Conservation (phyloP, 2,797 vertebrate genomes). For the Cyclura pinguis region DNA sequence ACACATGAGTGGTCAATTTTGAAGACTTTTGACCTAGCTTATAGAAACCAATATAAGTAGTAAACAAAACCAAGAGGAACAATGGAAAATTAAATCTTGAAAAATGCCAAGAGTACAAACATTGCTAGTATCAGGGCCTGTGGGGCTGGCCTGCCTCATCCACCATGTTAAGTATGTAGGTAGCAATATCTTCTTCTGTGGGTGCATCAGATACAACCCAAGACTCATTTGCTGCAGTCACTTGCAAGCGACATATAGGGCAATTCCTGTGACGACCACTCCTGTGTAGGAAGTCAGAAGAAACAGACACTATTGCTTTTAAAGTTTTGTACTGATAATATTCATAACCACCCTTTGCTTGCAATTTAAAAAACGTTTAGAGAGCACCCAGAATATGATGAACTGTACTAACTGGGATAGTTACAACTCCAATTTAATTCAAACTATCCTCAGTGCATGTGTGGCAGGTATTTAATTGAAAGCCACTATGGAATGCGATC, state of each 20-base stretch:
- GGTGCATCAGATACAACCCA: slow-evolving; percentile 98
- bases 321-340: not conserved
- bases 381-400: not conserved
- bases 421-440: not conserved
- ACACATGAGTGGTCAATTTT: slow-evolving; percentile 42
- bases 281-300: slow-evolving; percentile 82
- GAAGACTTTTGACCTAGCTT: slow-evolving; percentile 62
- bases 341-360: not conserved
- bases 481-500: not conserved
- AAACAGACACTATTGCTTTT: slow-evolving; percentile 18
- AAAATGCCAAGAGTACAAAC: slow-evolving; percentile 40
- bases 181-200: slow-evolving; percentile 94
- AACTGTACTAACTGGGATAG: not conserved
- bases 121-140: slow-evolving; percentile 82
- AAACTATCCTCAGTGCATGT: not conserved
- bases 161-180: slow-evolving; percentile 96
- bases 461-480: not conserved
- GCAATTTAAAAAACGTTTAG: not conserved
- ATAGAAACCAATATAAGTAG: slow-evolving; percentile 60
- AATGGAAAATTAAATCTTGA: slow-evolving; percentile 43
- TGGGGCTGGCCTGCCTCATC: slow-evolving; percentile 95
- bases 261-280: slow-evolving; percentile 95
- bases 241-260: slow-evolving; percentile 94
- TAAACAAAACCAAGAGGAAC: slow-evolving; percentile 56
- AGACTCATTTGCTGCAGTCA: slow-evolving; percentile 92